Evolutionary conservation across 2,113 vertebrate species (phyloP), one percentile per base, ranked within the genome.

Genomic region (Bos taurus): DNA sequence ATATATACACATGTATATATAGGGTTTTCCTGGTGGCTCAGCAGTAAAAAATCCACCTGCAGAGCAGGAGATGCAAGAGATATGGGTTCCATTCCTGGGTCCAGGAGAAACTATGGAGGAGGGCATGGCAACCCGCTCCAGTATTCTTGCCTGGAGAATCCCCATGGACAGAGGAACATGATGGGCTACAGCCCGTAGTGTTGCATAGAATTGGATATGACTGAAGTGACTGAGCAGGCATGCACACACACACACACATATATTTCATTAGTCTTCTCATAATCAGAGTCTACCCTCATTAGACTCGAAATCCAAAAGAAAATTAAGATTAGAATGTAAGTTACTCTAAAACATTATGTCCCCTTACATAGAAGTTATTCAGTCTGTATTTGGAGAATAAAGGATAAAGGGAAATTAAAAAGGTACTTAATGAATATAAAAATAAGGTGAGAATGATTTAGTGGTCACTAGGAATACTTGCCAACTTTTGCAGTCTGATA

Each of bases 281-380:
- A 56, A 43, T 86, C 50, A 33, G 50, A 57, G 5, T 92, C 54
- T 64, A 88, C 9, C 74, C 28, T 71, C n/a, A 19, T 77, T 64
- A 90, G 59, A 71, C 52, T 43, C 94, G 60, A 64, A 90, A 59
- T 59, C 33, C 48, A 64, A 67, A 11, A 67, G 52, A 93, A 96
- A 77, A 74, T n/a, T 71, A 92, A 94, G 84, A 60, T n/a, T 50
- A 88, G n/a, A 89, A 54, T 80, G 33, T 30, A 92, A 62, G 57
- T 52, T 88, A 81, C 50, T 89, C 56, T 71, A 67, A 54, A 91
- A 23, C 7, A 64, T 52, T 10, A 33, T 57, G 30, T 28, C 7
- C 8, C 50, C 36, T 95, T 9, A 25, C n/a, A 36, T 6, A 40
- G 28, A 87, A 56, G 2, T 92, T 83, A 36, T 64, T 90, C 14